phyloP scores from a whole-genome alignment of 2,888 invertebrate species.

The Lasioglossum leucozonium region DNA sequence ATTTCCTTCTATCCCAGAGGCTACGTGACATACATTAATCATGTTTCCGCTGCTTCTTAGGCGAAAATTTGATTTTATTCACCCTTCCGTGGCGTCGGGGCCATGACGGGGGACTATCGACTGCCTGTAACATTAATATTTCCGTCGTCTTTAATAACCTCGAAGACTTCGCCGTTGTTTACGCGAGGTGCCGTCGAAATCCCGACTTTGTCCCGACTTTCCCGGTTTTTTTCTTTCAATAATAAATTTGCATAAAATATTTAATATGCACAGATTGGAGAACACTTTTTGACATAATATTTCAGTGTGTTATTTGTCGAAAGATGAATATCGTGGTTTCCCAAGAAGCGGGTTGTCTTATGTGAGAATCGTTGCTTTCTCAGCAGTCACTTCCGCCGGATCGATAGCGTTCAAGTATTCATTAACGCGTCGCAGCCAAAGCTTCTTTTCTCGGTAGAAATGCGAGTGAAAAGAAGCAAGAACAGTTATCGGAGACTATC shows the following conservation, averaged over 20 bases:
- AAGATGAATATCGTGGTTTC: background rate
- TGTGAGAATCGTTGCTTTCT: background rate
- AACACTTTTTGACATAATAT: background rate
- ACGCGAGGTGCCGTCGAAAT: background rate
- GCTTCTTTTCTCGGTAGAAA: background rate
- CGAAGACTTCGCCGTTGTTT: slow-evolving; percentile 8
- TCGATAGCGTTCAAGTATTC: slow-evolving; percentile 35
- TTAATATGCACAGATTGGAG: background rate
- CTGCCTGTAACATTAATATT: slow-evolving; percentile 55
- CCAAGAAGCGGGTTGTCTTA: background rate
- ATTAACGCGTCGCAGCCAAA: slow-evolving; percentile 15
- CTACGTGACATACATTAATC: slow-evolving; percentile 73
- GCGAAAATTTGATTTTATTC: slow-evolving; percentile 73
- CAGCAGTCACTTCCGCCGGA: background rate
- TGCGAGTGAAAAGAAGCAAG: background rate
- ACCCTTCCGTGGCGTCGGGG: slow-evolving; percentile 50
- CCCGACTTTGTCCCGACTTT: too few species aligned
- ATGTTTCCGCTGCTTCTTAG: slow-evolving; percentile 62
- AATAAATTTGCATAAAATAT: too few species aligned
- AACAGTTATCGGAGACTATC: background rate
- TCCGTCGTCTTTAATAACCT: slow-evolving; percentile 54
- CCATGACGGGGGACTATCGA: slow-evolving; percentile 23
- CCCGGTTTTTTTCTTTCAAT: too few species aligned
- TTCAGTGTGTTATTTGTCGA: background rate
- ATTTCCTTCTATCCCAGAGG: slow-evolving; percentile 60